Evolutionary conservation across 2,797 vertebrate genomes (phyloP).

Genomic region (Pangasius krempfi): DNA sequence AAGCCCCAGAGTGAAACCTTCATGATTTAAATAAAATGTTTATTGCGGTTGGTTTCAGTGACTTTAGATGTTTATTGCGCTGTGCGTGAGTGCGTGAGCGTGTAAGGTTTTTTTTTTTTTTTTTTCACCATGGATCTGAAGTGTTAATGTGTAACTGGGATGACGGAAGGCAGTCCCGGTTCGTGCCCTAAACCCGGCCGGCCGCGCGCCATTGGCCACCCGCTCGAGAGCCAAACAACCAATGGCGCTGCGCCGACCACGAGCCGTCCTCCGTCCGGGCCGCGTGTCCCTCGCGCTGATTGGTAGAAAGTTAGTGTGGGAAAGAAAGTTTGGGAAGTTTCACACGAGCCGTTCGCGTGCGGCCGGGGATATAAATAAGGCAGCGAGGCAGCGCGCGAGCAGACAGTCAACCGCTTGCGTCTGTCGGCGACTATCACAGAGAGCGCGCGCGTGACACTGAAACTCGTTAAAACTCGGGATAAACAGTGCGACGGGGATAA

Average conservation of each 20-base stretch:
- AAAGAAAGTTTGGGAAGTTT: conserved; percentile 99
- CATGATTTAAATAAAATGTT: not conserved
- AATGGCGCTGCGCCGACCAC: conserved; percentile 95
- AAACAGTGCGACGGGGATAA: conserved; percentile 11
- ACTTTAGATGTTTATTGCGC: conserved; percentile 17
- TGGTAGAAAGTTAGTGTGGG: conserved; percentile 99
- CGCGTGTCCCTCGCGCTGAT: conserved; percentile 92
- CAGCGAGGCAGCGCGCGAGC: conserved; percentile 68
- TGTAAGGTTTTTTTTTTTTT: not conserved
- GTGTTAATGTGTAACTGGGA: conserved; percentile 80
- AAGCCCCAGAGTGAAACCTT: too few species aligned
- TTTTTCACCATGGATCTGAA: conserved; percentile 57
- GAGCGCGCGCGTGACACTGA: conserved; percentile 16
- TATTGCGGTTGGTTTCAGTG: not conserved
- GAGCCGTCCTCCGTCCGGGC: conserved; percentile 87
- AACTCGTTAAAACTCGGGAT: conserved; percentile 62
- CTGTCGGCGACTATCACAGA: conserved; percentile 56
- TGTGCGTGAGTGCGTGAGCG: not conserved
- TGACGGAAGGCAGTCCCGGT: conserved; percentile 85
- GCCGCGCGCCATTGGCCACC: conserved; percentile 88
- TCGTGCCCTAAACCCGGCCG: conserved; percentile 81
- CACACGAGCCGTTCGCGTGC: conserved; percentile 99
- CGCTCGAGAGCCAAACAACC: conserved; percentile 83
- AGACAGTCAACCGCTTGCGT: conserved; percentile 69
- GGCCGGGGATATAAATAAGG: conserved; percentile 92